A percentile compares a stretch with the other conserved stretches of the same genome.
Evolutionary conservation across 2,797 vertebrate genomes (phyloP).

Genomic region (Poecilia wingei): DNA sequence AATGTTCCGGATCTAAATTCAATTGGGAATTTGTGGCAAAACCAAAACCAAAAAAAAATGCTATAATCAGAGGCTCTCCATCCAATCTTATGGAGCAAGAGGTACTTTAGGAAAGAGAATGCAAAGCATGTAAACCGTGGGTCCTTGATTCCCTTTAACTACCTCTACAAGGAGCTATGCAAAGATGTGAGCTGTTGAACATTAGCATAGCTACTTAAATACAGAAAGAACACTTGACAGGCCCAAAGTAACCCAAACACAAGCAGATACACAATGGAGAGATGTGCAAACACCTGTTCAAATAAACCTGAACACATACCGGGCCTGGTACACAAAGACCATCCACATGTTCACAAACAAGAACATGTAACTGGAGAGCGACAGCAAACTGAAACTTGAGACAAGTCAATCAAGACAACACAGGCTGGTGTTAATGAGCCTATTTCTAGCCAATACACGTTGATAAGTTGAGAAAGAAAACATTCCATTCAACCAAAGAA

Average conservation of each 20-base stretch:
- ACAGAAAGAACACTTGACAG: constrained; percentile 42
- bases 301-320: constrained; percentile 64
- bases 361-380: constrained; percentile 49
- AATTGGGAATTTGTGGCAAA: neutral
- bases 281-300: constrained; percentile 65
- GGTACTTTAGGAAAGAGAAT: neutral
- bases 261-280: constrained; percentile 58
- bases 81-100: neutral
- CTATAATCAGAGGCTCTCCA: neutral
- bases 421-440: constrained; percentile 54
- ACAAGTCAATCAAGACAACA: constrained; percentile 61
- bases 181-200: constrained; percentile 26
- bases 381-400: constrained; percentile 60
- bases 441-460: constrained; percentile 61
- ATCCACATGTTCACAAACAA: constrained; percentile 50
- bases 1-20: neutral
- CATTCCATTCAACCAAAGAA: constrained; percentile 10
- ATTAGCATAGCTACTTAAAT: constrained; percentile 47
- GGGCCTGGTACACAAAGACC: constrained; percentile 58
- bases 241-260: constrained; percentile 42
- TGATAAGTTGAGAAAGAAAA: constrained; percentile 3
- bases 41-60: neutral
- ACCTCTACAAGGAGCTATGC: neutral
- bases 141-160: neutral
- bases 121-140: neutral